phyloP scores from a whole-genome alignment of 2,113 vertebrate species.

The Etia nguti region DNA sequence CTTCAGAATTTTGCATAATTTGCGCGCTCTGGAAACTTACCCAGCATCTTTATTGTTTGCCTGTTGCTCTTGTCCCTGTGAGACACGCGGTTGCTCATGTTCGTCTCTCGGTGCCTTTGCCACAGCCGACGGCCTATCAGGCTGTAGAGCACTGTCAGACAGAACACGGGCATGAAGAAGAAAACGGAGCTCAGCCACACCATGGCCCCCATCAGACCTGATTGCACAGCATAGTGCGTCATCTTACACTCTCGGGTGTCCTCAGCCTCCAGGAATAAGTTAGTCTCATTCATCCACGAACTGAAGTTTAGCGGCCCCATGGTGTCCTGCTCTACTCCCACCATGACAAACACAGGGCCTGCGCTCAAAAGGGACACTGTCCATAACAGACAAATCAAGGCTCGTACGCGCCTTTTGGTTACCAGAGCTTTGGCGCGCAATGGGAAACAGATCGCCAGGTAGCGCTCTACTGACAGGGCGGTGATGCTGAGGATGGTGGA shows the following conservation, averaged over 20 bases:
- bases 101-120: constrained; percentile 78
- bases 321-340: constrained; percentile 85
- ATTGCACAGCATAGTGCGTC: constrained; percentile 89
- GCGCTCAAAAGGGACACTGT: constrained; percentile 85
- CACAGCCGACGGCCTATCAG: constrained; percentile 93
- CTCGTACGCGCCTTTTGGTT: constrained; percentile 87
- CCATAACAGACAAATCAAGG: constrained; percentile 89
- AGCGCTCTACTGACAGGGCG: constrained; percentile 91
- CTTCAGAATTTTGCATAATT: neutral
- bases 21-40: constrained; percentile 67
- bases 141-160: constrained; percentile 91
- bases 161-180: constrained; percentile 95
- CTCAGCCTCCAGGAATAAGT: constrained; percentile 52
- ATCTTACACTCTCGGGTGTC: constrained; percentile 92
- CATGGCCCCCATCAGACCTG: constrained; percentile 91
- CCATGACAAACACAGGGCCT: constrained; percentile 89
- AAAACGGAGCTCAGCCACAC: constrained; percentile 93
- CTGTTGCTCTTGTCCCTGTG: constrained; percentile 88
- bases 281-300: constrained; percentile 60
- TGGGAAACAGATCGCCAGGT: constrained; percentile 93
- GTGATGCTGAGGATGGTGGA: constrained; percentile 96
- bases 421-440: constrained; percentile 89
- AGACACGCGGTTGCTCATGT: constrained; percentile 74
- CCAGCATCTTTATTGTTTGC: constrained; percentile 96
- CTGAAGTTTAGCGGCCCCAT: neutral